Base-by-base conservation (phyloP, 2,797 vertebrate species). In the Cuniculus paca region DNA sequence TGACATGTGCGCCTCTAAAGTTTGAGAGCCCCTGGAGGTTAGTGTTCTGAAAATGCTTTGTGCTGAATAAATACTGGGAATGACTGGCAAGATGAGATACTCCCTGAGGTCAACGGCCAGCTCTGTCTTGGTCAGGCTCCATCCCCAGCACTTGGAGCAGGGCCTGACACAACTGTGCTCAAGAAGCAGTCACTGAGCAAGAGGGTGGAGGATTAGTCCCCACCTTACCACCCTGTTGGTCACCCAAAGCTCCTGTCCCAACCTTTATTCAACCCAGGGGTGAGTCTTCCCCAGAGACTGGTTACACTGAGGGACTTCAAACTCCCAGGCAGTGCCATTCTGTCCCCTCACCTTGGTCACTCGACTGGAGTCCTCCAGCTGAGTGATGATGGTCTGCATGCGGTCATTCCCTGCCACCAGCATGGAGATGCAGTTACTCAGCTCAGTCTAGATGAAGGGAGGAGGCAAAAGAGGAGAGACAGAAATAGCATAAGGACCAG, bases 381-480 rank as follows among this genome's bases (percentile, higher is more conserved):
- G 99, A 95, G 98, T 99, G 92, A 99, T 99, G 98, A 99, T 98
- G 0, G 99, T 99, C 97, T 99, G 99, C 86, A 99, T 98, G 0
- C 99, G 98, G 20, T 99, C 99, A 0, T 99, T 99, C 17, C 99
- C 99, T 0, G 99, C 98, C 90, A 99, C 99, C 45, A 99, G 98
- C 96, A 99, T 99, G 89, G 99, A 99, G 39, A 99, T 99, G 83
- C 99, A 99, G 93, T 99, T 99, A 97, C 98, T 99, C 96, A 99
- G 98, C 91, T 99, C 99, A 0, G 98, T 98, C 99, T 99, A 96
- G 78, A 95, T 3, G 31, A 78, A 52, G 58, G 94, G 14, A 5
- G 39, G 11, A 4, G 50, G 26, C 50, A 86, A 56, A 45, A 68
- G 60, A 90, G 34, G 58, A 89, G 70, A 91, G 72, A 91, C 50